These are phyloP conservation scores for Morus bassanus DNA, from an alignment of 2,797 vertebrate genomes.

Conservation along the genomic window DNA sequence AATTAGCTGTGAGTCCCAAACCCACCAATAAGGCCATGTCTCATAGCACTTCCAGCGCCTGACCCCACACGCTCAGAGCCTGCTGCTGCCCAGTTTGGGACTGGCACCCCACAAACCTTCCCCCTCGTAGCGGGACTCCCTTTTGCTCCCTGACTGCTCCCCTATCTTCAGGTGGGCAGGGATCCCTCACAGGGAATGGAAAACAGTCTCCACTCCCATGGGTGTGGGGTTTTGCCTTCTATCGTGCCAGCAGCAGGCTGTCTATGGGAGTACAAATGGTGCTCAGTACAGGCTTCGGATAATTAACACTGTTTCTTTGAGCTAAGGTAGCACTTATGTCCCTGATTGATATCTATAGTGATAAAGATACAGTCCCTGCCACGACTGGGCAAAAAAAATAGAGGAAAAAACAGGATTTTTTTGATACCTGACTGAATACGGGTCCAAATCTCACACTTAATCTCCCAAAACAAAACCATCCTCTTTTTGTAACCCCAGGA, in stretches of 20 bases:
- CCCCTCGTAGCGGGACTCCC: neutral
- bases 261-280: neutral
- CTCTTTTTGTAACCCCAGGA: neutral
- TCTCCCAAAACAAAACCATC: neutral
- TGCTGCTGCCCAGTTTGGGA: neutral
- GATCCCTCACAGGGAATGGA: neutral
- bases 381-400: neutral
- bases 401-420: neutral
- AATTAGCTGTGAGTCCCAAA: neutral
- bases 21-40: neutral
- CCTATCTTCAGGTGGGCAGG: neutral
- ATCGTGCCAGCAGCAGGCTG: neutral
- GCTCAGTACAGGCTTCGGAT: neutral
- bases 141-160: neutral
- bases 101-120: neutral
- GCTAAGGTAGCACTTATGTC: neutral
- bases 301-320: neutral
- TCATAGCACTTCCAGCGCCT: rapidly evolving
- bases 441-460: neutral
- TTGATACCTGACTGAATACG: neutral
- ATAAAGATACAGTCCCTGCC: neutral
- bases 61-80: rapidly evolving
- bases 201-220: neutral
- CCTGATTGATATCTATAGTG: neutral
- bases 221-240: neutral